Evolutionary conservation across 2,797 vertebrate genomes (phyloP), one percentile per base, ranked within the genome.

Genomic region (Sarcoramphus papa): DNA sequence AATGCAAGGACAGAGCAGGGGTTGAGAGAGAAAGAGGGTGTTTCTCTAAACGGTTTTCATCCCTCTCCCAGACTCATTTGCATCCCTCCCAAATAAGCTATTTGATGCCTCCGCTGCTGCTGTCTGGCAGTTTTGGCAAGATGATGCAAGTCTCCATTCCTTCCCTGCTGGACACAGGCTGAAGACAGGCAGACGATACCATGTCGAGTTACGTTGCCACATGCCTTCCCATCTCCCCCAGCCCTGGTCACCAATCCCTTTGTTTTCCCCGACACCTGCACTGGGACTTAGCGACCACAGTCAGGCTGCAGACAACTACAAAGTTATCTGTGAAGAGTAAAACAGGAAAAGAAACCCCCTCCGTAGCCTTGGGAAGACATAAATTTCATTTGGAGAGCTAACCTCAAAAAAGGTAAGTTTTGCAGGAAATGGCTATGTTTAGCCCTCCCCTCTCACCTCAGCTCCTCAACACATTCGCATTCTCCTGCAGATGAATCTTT

Each of bases 401-500:
- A 75, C 60, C 80, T 27, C 68, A 24, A 30, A 54, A 54, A 31
- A 69, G 73, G 7, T 25, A 43, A 45, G 70, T 74, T 82, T 22
- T 67, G 43, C 70, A 89, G 90, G 86, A 92, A 92, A 82, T 8
- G 10, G 40, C 64, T 93, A 73, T 76, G 59, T 73, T 93, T 85
- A 91, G 90, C 70, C 35, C 43, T 86, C 41, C 37, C 86, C 93
- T 82, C 89, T 92, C 88, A 89, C 84, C 90, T 86, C 94, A 47
- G 88, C 62, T 86, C 76, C 85, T 90, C 65, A 56, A 40, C 47
- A 24, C 65, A n/a, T 54, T 47, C 6, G 1, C 30, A 25, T 20
- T 72, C 85, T 54, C 65, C 70, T 27, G 12, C 7, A 2, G 37
- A 89, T 69, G 63, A n/a, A 48, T 28, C 70, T 13, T 70, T 33